phyloP scores from a whole-genome alignment of 2,888 invertebrate species.

The Coelinius sp. region DNA sequence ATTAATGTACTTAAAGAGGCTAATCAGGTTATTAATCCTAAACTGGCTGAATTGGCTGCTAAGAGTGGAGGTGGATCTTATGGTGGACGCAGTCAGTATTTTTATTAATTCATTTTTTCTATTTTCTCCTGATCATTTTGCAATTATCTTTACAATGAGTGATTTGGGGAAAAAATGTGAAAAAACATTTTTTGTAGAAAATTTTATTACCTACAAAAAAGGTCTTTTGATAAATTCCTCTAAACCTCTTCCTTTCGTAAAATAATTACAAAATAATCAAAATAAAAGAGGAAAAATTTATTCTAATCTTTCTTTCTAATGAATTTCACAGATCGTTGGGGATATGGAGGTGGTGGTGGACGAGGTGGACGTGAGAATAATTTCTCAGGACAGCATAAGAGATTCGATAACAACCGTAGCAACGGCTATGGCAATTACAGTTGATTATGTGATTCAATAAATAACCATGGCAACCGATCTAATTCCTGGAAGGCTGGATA shows the following conservation, averaged over 20 bases:
- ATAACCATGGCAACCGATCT: conserved; percentile 46
- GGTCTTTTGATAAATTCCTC: no score
- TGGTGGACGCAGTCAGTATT: conserved; percentile 70
- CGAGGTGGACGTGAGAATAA: conserved; percentile 60
- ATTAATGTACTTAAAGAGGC: conserved; percentile 92
- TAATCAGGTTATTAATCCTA: conserved; percentile 86
- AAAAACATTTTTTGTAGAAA: no score
- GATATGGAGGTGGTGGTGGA: conserved; percentile 51
- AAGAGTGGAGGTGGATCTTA: conserved; percentile 75
- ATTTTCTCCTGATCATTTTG: background rate
- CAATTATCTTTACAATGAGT: background rate
- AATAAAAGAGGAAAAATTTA: background rate
- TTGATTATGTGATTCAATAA: conserved; percentile 49
- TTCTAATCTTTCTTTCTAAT: conserved; percentile 16
- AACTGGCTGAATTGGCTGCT: conserved; percentile 84
- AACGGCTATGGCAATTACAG: conserved; percentile 57
- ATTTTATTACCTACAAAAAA: no score
- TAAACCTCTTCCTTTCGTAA: no score
- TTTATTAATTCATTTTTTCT: background rate
- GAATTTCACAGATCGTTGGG: conserved; percentile 62
- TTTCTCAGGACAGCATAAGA: conserved; percentile 60
- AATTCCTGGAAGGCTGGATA: conserved; percentile 38
- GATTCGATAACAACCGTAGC: conserved; percentile 59
- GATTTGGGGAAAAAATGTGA: no score
- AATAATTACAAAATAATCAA: no score